Evolutionary conservation across 2,888 invertebrate genomes (phyloP), one percentile per base, ranked within the genome.

Genomic region (Leucoma salicis): DNA sequence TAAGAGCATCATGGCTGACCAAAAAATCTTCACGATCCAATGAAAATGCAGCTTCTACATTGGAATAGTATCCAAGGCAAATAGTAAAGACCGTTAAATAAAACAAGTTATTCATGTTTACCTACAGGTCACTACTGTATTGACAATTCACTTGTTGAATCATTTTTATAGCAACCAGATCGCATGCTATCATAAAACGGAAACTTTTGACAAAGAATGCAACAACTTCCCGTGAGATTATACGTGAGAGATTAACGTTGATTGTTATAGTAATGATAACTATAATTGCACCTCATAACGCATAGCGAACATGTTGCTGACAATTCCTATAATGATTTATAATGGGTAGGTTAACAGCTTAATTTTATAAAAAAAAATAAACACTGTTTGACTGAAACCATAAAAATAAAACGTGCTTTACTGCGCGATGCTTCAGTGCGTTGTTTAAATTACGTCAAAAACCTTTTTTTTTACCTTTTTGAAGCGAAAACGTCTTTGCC

Each of bases 191-290:
- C 46, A 49, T 50, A 45, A 58, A 70, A 66, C 63, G 72, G 73
- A 75, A 78, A 74, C 67, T 72, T 73, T 74, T 81, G 74, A 78
- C 75, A 82, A 77, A 82, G 76, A 84, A 83, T 84, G 73, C 68
- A 78, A 74, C 70, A 63, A 74, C 78, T 77, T 86, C 86, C 87
- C 80, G 81, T 53, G 50, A 35, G 74, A 78, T 81, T 21, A 59
- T 65, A 78, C 73, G 70, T 66, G 59, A 47, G 39, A 63, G 82
- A 63, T 71, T 74, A 74, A 81, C 78, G 66, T 59, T 62, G 57
- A 66, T 51, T 57, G 48, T 58, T 53, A 61, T 60, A 55, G 60
- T 57, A 53, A 53, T 60, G 74, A 78, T 80, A 70, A 70, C 59
- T 63, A 62, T 69, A 77, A 75, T 78, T 72, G 63, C 54, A 48